Base-by-base conservation (phyloP, 23 tunicate genomes). In the Corella eumyota region DNA sequence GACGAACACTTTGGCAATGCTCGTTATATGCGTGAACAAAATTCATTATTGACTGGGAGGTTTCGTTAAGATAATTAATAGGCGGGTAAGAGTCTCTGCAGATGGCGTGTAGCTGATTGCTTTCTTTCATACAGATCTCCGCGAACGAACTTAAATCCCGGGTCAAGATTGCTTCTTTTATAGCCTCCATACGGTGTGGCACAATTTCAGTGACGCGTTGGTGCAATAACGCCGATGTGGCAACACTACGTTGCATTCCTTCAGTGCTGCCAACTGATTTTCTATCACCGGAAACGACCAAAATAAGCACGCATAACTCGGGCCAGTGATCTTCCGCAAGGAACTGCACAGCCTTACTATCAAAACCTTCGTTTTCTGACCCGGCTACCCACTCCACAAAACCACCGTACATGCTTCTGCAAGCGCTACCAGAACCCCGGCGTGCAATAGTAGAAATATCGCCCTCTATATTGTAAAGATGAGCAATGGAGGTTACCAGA, bases 371-470 rank as follows among this genome's bases (percentile, higher is more conserved):
- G 1, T 19, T 54, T 4, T 70, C 61, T 64, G 33, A 58, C 2
- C 95, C 95, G 35, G 29, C 58, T 4, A 75, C 13, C 95, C 95
- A 85, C 50, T 77, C 62, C 15, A 85, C 95, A 57, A 85, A 78
- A 0, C 95, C 95, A 1, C 95, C 95, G 47, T 40, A 64, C 51
- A 85, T 38, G 62, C 90, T 80, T 48, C 90, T 37, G 38, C 75
- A 77, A 2, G 95, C 95, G 36, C 78, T 68, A n/a, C 95, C 95
- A 21, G 85, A 77, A 17, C 95, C 95, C 27, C 71, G 70, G n/a
- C 95, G 58, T 4, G 95, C 86, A 20, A 85, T 27, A 0, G 54
- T 9, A 3, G 78, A 83, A 27, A 85, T 28, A 35, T 77, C 86
- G 32, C 73, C 86, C 2, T 53, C 23, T 32, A 85, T 45, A 3